Percentiles rank a stretch among this genome's conserved stretches.
Conservation (phyloP, 2,797 vertebrate genomes). For the Pampus argenteus region DNA sequence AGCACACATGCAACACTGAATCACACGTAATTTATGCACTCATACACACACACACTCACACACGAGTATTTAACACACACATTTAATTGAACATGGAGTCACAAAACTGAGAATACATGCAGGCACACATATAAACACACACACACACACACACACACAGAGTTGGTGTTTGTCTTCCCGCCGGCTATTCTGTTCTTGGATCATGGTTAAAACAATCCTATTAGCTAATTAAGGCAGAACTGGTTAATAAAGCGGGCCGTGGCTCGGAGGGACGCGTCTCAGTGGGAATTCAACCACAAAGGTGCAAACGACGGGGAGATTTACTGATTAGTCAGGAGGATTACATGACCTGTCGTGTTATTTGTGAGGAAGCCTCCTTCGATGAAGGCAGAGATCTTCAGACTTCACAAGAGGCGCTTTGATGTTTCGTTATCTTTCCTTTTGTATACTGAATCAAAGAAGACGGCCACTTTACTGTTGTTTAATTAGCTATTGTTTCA, state of each 20-base stretch:
- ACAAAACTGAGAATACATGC: conserved; percentile 21
- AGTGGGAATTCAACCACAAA: conserved; percentile 63
- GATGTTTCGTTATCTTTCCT: conserved; percentile 64
- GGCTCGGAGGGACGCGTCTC: conserved; percentile 64
- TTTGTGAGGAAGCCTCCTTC: conserved; percentile 48
- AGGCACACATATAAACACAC: background rate
- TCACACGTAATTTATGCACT: conserved; percentile 44
- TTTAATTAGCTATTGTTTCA: conserved; percentile 7
- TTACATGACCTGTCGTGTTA: conserved; percentile 62
- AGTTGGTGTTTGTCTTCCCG: conserved; percentile 73
- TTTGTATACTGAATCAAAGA: conserved; percentile 45
- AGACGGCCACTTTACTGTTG: conserved; percentile 26
- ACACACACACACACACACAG: conserved; percentile 38
- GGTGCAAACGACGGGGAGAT: conserved; percentile 67
- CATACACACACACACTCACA: conserved; percentile 22
- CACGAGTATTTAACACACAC: conserved; percentile 20
- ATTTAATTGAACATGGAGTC: conserved; percentile 17
- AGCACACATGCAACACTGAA: conserved; percentile 26
- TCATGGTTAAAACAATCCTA: conserved; percentile 83
- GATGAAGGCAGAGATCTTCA: conserved; percentile 43
- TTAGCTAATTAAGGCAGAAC: conserved; percentile 83
- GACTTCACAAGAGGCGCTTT: conserved; percentile 60
- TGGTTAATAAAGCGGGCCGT: conserved; percentile 72
- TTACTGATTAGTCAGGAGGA: conserved; percentile 71
- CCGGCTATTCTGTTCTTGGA: conserved; percentile 79